Evolutionary conservation across 2,113 vertebrate species (phyloP).

Genomic region (Aegotheles bennettii): DNA sequence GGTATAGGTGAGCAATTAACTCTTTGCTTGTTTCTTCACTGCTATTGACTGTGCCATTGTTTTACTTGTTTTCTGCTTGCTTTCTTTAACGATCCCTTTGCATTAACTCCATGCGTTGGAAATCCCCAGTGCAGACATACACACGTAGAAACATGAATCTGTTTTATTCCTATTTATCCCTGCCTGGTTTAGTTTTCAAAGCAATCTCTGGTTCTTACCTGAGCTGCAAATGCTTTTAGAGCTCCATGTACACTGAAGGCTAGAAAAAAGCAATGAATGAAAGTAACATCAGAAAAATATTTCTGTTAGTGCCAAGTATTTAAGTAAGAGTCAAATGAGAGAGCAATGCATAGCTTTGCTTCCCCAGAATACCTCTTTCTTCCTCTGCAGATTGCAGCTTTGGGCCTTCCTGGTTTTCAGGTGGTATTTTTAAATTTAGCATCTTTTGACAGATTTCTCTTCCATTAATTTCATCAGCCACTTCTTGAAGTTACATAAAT

Average conservation of each 20-base stretch:
- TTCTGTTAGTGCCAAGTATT: neutral
- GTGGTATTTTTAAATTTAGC: neutral
- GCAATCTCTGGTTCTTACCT: slow-evolving; percentile 57
- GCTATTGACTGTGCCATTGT: neutral
- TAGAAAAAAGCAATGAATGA: slow-evolving; percentile 31
- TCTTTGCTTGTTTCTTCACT: neutral
- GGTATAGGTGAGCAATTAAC: neutral
- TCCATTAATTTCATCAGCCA: neutral
- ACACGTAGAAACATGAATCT: neutral
- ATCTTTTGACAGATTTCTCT: neutral
- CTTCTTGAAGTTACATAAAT: neutral
- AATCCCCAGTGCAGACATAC: neutral
- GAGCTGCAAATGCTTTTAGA: neutral
- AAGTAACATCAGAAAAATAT: neutral
- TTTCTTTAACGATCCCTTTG: neutral
- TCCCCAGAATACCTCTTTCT: neutral
- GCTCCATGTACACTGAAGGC: neutral
- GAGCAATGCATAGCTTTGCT: neutral
- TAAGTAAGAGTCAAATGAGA: neutral
- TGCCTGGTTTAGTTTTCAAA: neutral
- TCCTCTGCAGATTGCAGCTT: neutral
- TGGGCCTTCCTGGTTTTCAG: neutral
- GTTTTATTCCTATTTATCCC: neutral
- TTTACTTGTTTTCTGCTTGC: neutral
- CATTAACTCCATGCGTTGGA: neutral